These are phyloP conservation scores for Butorides virescens DNA, from an alignment of 2,113 vertebrate genomes.

Conservation along the genomic window DNA sequence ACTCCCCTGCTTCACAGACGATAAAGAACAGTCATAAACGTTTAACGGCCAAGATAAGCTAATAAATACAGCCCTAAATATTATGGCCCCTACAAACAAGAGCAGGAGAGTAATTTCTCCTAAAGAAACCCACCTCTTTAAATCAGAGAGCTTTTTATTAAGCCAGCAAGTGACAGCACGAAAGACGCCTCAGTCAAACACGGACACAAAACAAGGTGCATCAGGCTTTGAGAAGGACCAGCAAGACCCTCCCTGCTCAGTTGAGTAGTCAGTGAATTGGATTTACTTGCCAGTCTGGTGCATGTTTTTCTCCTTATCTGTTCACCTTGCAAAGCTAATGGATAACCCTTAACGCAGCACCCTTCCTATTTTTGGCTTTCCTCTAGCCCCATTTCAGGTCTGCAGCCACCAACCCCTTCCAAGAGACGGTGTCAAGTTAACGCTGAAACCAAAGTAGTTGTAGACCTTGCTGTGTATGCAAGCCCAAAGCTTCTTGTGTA, in stretches of 20 bases:
- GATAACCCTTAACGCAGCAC: background rate
- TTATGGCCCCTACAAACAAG: slow-evolving; percentile 34
- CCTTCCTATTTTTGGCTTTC: background rate
- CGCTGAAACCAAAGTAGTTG: background rate
- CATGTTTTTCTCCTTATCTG: background rate
- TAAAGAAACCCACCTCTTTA: background rate
- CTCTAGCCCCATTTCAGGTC: background rate
- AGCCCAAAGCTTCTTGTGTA: background rate
- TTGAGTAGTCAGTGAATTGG: background rate
- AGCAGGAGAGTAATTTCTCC: slow-evolving; percentile 8
- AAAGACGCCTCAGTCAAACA: background rate
- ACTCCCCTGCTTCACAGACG: slow-evolving; percentile 23
- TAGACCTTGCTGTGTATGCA: background rate
- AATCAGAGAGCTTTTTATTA: slow-evolving; percentile 46
- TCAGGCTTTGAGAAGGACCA: background rate
- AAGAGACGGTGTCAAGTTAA: background rate
- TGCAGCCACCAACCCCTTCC: background rate
- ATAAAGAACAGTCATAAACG: slow-evolving; percentile 70
- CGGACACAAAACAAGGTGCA: background rate
- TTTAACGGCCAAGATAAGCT: slow-evolving; percentile 69
- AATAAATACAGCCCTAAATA: slow-evolving; percentile 72
- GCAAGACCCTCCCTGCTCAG: background rate
- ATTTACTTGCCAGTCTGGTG: background rate
- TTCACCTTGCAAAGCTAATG: background rate
- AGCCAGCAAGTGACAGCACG: background rate